Evolutionary conservation across 2,888 invertebrate species (phyloP), one percentile per base, ranked within the genome.

Genomic region (Coremacera marginata): DNA sequence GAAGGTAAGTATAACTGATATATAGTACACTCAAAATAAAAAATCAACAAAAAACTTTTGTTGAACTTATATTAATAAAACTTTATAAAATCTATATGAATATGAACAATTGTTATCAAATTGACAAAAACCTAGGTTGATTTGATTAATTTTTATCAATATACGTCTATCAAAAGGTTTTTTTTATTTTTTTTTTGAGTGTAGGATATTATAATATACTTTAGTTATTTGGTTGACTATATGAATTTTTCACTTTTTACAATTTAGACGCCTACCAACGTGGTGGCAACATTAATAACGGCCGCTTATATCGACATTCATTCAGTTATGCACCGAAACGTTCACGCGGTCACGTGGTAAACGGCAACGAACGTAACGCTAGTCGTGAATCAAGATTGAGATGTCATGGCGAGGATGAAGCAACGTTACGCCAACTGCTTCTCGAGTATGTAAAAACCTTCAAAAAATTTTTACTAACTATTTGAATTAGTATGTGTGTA

Each of bases 351-450:
- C 87, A 88, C 84, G 83, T 88, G 84, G 80, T 79, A 77, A 81
- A 70, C 79, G 73, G 75, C 65, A 87, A 84, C 82, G 89, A 88
- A 83, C 82, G 82, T 79, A 88, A 90, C 86, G 87, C 86, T 80
- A 84, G 85, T 80, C 88, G 87, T 78, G 88, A 89, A 85, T 89
- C 89, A 82, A 86, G 88, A 86, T 84, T 87, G 83, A 88, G 89
- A 88, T 88, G 90, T 88, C 89, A 89, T 89, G 89, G 89, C 86
- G 95, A 95, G 92, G 96, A 96, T 93, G 96, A 96, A 93, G 95
- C 95, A 91, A 96, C 95, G 92, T 94, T 96, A 92, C 95, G 95
- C 93, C 95, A 96, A 94, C 94, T 96, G 93, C 95, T 96, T 92
- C 94, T 96, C 94, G 96, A 96, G 96, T 95, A 94, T 91, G 91